Percentiles rank a stretch among this genome's conserved stretches.
Conservation (phyloP, 2,113 vertebrate genomes). For the Pseudorasbora parva region DNA sequence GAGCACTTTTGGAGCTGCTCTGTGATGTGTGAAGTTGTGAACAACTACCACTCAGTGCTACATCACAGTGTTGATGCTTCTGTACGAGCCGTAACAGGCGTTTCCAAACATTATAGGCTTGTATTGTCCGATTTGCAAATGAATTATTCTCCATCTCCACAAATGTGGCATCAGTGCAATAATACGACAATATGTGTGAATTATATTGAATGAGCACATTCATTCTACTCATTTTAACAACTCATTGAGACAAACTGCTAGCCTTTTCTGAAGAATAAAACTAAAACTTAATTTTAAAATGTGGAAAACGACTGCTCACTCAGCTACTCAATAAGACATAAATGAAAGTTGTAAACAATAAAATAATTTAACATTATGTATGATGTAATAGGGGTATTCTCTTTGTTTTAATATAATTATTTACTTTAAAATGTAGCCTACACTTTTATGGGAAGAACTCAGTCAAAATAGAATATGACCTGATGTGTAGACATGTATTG, state of each 20-base stretch:
- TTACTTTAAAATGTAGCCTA: background rate
- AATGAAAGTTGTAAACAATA: background rate
- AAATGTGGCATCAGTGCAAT: background rate
- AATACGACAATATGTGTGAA: background rate
- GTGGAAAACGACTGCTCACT: no score
- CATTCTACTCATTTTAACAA: background rate
- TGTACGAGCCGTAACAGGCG: background rate
- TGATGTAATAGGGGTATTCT: background rate
- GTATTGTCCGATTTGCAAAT: background rate
- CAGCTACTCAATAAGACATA: background rate
- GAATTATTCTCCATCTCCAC: constrained; percentile 18
- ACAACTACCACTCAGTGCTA: background rate
- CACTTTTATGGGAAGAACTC: background rate
- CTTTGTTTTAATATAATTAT: background rate
- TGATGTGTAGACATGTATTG: background rate
- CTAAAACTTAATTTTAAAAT: background rate
- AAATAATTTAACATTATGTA: background rate
- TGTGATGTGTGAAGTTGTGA: background rate
- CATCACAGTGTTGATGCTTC: background rate
- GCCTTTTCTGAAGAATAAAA: background rate
- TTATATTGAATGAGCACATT: background rate
- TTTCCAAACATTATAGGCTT: background rate
- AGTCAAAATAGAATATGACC: background rate
- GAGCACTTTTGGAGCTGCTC: background rate
- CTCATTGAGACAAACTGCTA: background rate